These are phyloP conservation scores for Zaprionus tsacasi DNA, from an alignment of 1,140 invertebrate genomes.

Conservation along the genomic window DNA sequence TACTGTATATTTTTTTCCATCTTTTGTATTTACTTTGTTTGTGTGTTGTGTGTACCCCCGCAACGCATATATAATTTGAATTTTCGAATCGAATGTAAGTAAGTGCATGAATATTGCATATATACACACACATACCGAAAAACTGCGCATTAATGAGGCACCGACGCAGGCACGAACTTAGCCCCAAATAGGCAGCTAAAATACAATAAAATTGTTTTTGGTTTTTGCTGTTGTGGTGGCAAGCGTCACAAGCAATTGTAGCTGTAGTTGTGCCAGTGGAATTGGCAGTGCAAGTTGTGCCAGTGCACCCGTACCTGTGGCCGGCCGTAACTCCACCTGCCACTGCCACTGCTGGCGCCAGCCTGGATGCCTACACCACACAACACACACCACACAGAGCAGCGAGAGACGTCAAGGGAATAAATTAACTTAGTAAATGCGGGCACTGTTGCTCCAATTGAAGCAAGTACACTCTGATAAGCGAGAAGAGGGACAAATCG, in stretches of 20 bases:
- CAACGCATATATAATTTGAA: slow-evolving; percentile 30
- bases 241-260: neutral
- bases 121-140: slow-evolving; percentile 1
- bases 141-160: slow-evolving; percentile 40
- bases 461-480: neutral
- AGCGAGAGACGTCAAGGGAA: neutral
- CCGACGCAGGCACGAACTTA: slow-evolving; percentile 20
- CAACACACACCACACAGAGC: too few species aligned
- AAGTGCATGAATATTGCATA: slow-evolving; percentile 19
- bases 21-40: slow-evolving; percentile 30
- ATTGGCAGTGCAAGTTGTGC: neutral
- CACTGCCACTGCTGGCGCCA: neutral
- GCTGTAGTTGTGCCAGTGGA: neutral
- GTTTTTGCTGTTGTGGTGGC: slow-evolving; percentile 17
- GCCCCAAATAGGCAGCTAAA: slow-evolving; percentile 41
- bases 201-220: slow-evolving; percentile 21
- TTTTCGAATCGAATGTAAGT: slow-evolving; percentile 10
- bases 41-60: slow-evolving; percentile 3
- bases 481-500: neutral
- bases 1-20: slow-evolving; percentile 38
- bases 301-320: neutral
- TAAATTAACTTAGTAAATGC: neutral
- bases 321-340: neutral
- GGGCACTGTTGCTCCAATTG: neutral
- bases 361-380: neutral